Evolutionary conservation across 2,888 invertebrate genomes (phyloP).

Genomic region (Agrypnus murinus): DNA sequence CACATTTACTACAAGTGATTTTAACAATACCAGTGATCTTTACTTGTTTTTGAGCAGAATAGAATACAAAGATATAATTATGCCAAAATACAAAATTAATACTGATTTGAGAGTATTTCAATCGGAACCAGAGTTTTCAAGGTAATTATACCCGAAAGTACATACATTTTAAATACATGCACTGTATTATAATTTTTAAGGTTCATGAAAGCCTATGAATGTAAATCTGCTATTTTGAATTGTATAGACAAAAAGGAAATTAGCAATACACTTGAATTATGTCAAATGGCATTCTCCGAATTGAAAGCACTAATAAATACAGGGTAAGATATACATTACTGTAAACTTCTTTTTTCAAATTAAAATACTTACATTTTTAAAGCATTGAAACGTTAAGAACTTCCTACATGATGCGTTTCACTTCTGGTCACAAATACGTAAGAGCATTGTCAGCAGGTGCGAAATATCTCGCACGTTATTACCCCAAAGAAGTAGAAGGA

Average conservation of each 20-base stretch:
- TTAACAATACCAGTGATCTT: conserved; percentile 58
- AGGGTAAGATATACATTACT: conserved; percentile 20
- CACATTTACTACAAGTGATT: conserved; percentile 60
- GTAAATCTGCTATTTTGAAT: conserved; percentile 39
- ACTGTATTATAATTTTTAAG: conserved; percentile 37
- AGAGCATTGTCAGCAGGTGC: conserved; percentile 56
- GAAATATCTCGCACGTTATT: conserved; percentile 53
- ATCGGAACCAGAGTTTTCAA: conserved; percentile 58
- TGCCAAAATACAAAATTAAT: conserved; percentile 57
- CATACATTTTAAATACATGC: too few relatives aligned
- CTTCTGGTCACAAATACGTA: conserved; percentile 57
- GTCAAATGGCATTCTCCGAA: conserved; percentile 40
- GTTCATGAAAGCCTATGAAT: conserved; percentile 47
- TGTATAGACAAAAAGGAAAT: conserved; percentile 43
- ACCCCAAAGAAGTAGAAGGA: conserved; percentile 54
- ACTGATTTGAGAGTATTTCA: conserved; percentile 60
- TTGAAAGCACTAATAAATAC: conserved; percentile 31
- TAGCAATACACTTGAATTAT: conserved; percentile 33
- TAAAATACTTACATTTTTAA: too few relatives aligned
- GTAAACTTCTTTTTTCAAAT: too few relatives aligned
- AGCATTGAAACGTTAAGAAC: background rate
- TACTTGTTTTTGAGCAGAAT: conserved; percentile 55
- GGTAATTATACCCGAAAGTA: conserved; percentile 53
- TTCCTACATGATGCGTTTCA: conserved; percentile 59
- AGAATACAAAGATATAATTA: conserved; percentile 53